Evolutionary conservation across 2,113 vertebrate genomes (phyloP).

Genomic region (Triplophysa dalaica): DNA sequence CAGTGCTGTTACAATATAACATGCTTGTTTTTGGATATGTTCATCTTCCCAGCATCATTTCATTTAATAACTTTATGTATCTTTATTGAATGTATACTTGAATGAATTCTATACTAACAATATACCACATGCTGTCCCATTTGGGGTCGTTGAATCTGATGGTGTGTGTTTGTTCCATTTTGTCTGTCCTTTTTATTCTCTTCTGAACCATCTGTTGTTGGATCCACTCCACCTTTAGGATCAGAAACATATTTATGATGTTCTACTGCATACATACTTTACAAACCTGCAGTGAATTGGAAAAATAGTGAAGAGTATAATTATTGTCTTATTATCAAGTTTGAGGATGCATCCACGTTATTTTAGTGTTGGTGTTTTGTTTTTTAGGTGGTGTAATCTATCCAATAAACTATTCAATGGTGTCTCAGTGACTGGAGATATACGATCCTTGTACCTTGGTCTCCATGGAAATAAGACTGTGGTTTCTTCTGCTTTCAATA

Average conservation of each 20-base stretch:
- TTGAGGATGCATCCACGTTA: slow-evolving; percentile 12
- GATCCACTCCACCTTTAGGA: slow-evolving; percentile 90
- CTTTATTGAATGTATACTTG: too few relatives aligned
- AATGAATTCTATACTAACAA: slow-evolving; percentile 76
- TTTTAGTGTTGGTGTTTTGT: slow-evolving; percentile 1
- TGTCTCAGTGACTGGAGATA: slow-evolving; percentile 53
- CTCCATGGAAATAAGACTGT: slow-evolving; percentile 87
- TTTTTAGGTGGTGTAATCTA: slow-evolving; percentile 48
- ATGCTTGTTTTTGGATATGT: too few relatives aligned
- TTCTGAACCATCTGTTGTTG: slow-evolving; percentile 88
- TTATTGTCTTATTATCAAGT: slow-evolving; percentile 7
- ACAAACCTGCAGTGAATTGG: slow-evolving; percentile 13
- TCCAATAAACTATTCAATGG: slow-evolving; percentile 69
- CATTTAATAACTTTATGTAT: too few relatives aligned
- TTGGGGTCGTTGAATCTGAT: slow-evolving; percentile 80
- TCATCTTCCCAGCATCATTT: too few relatives aligned
- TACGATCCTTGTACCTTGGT: slow-evolving; percentile 86
- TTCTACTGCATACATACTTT: not conserved
- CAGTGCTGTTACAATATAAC: slow-evolving; percentile 75
- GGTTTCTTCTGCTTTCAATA: slow-evolving; percentile 80
- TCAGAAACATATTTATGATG: slow-evolving; percentile 26
- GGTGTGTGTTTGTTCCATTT: slow-evolving; percentile 57
- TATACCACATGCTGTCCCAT: slow-evolving; percentile 90
- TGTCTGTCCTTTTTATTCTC: slow-evolving; percentile 84
- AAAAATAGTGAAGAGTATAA: slow-evolving; percentile 25